Evolutionary conservation across 2,797 vertebrate genomes (phyloP).

Genomic region (Clamator glandarius): DNA sequence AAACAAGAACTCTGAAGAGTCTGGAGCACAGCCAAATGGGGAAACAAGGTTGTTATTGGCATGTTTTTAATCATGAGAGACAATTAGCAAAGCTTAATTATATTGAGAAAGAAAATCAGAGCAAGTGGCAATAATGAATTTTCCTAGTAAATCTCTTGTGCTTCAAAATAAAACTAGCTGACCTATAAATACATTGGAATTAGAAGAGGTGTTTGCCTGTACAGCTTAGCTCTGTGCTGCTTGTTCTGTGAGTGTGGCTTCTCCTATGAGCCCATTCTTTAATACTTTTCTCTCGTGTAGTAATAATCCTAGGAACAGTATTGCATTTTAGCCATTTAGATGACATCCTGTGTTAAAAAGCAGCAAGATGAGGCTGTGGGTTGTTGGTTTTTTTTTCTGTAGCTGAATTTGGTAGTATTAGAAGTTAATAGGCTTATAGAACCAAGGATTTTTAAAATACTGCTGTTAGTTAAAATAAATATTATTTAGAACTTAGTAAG

Average conservation of each 20-base stretch:
- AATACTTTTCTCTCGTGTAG: neutral
- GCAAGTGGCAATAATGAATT: slow-evolving; percentile 80
- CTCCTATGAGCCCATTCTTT: neutral
- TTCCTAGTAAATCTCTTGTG: slow-evolving; percentile 75
- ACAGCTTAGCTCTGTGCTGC: slow-evolving; percentile 57
- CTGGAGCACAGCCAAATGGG: slow-evolving; percentile 73
- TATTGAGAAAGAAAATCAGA: slow-evolving; percentile 76
- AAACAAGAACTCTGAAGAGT: slow-evolving; percentile 72
- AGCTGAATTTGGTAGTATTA: slow-evolving; percentile 63
- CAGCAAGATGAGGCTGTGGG: neutral
- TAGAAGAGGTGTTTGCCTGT: slow-evolving; percentile 66
- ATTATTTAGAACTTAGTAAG: slow-evolving; percentile 32
- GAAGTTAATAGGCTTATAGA: slow-evolving; percentile 73
- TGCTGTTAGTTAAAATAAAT: slow-evolving; percentile 65
- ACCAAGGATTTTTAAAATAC: slow-evolving; percentile 69
- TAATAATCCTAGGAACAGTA: neutral
- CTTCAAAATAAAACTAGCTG: slow-evolving; percentile 73
- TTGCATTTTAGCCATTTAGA: slow-evolving; percentile 26
- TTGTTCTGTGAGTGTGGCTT: neutral
- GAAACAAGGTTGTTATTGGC: slow-evolving; percentile 82
- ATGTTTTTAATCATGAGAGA: slow-evolving; percentile 83
- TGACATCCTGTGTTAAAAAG: slow-evolving; percentile 30
- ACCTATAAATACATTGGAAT: slow-evolving; percentile 78
- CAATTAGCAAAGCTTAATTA: slow-evolving; percentile 84
- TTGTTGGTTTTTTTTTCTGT: neutral